A percentile compares a stretch with the other conserved stretches of the same genome.
These are phyloP conservation scores for Apostichopus parvimensis DNA, from an alignment of 35 echinoderm and acorn worm genomes.

Conservation along the genomic window DNA sequence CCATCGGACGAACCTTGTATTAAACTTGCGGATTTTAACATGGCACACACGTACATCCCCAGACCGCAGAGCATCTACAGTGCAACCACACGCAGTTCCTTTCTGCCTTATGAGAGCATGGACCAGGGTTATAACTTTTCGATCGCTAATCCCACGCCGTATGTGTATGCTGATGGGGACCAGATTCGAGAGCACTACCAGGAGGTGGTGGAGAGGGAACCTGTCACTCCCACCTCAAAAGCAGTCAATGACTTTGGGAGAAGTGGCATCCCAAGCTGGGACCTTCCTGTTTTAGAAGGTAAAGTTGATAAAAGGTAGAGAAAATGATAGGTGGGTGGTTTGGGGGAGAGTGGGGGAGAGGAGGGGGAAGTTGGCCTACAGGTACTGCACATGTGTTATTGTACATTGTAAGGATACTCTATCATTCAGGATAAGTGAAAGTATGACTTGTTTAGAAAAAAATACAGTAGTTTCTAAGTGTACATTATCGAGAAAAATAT, in stretches of 20 bases:
- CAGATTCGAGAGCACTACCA: conserved; percentile 69
- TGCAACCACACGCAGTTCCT: conserved; percentile 58
- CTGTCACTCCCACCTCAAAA: conserved; percentile 50
- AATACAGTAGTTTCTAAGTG: no score
- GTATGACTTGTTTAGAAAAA: no score
- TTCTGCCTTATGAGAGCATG: conserved; percentile 47
- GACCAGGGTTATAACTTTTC: not conserved
- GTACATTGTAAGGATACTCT: no score
- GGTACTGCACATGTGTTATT: no score
- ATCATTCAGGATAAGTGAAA: no score
- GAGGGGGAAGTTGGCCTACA: no score
- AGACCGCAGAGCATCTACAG: conserved; percentile 88
- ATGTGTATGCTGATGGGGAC: conserved; percentile 67
- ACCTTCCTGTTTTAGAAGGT: conserved; percentile 85
- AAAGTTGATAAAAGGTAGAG: not conserved
- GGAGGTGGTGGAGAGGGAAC: conserved; percentile 55
- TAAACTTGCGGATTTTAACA: conserved; percentile 91
- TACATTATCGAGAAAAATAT: no score
- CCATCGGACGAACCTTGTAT: conserved; percentile 73
- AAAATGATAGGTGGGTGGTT: no score
- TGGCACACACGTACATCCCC: conserved; percentile 94
- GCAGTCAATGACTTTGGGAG: conserved; percentile 79
- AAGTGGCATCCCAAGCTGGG: conserved; percentile 76
- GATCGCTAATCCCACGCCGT: conserved; percentile 47
- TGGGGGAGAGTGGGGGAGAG: no score